Conservation (phyloP, 2,888 invertebrate genomes). For the Tenthredo scrophulariae region DNA sequence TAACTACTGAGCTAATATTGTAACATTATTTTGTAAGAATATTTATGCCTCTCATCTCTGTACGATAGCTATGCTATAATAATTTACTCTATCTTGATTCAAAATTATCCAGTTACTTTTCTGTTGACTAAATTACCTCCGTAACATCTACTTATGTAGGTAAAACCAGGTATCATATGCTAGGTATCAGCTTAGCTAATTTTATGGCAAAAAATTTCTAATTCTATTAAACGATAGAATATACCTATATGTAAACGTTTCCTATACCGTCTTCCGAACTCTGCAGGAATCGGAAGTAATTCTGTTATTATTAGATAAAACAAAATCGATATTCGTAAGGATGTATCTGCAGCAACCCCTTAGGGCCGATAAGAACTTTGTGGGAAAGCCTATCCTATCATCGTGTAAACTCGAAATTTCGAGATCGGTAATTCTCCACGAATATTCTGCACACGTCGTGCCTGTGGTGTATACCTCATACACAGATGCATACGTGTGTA, state of each 20-base stretch:
- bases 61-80: no score
- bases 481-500: background rate
- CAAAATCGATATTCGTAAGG: background rate
- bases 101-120: background rate
- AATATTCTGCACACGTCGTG: slow-evolving; percentile 12
- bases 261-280: background rate
- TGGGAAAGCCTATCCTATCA: background rate
- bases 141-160: no score
- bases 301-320: slow-evolving; percentile 14
- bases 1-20: background rate
- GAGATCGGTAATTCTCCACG: background rate
- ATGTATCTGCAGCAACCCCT: background rate
- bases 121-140: no score
- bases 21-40: no score
- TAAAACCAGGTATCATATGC: no score
- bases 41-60: no score
- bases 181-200: no score
- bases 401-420: background rate
- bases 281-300: background rate
- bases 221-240: no score
- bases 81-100: background rate
- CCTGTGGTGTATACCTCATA: background rate
- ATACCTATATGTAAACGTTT: background rate
- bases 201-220: no score
- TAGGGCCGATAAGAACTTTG: slow-evolving; percentile 6